phyloP scores from a whole-genome alignment of 2,113 vertebrate genomes.

The Martes martes region DNA sequence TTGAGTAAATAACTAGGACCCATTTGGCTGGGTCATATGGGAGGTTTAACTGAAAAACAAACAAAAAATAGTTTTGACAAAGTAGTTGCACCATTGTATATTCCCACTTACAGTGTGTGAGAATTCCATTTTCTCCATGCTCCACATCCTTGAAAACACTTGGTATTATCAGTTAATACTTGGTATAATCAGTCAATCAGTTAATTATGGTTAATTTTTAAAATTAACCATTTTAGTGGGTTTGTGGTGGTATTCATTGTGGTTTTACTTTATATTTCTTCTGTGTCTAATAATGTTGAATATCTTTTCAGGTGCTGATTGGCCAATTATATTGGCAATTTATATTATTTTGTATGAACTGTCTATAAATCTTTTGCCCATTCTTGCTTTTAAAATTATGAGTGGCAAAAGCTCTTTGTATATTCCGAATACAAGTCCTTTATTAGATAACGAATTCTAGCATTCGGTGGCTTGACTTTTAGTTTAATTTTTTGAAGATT shows the following conservation, averaged over 20 bases:
- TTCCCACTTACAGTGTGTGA: not conserved
- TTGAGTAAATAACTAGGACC: not conserved
- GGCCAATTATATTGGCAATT: not conserved
- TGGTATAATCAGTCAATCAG: not conserved
- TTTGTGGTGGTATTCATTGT: not conserved
- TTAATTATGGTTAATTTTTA: not conserved
- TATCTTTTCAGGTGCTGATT: not conserved
- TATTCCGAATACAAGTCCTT: not conserved
- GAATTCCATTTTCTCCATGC: not conserved
- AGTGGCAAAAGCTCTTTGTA: not conserved
- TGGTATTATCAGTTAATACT: not conserved
- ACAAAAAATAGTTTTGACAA: not conserved
- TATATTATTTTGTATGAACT: not conserved
- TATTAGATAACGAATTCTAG: not conserved
- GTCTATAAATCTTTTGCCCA: not conserved
- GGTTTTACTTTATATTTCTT: not conserved
- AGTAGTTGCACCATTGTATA: not conserved
- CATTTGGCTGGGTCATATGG: not conserved
- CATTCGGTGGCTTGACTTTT: not conserved
- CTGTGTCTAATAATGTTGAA: not conserved
- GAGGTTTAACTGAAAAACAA: not conserved
- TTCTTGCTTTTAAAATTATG: not conserved
- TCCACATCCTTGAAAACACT: not conserved
- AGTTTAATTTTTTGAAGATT: not conserved
- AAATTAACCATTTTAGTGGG: not conserved